Base-by-base conservation (phyloP, 2,113 vertebrate genomes). In the Oriolus oriolus region DNA sequence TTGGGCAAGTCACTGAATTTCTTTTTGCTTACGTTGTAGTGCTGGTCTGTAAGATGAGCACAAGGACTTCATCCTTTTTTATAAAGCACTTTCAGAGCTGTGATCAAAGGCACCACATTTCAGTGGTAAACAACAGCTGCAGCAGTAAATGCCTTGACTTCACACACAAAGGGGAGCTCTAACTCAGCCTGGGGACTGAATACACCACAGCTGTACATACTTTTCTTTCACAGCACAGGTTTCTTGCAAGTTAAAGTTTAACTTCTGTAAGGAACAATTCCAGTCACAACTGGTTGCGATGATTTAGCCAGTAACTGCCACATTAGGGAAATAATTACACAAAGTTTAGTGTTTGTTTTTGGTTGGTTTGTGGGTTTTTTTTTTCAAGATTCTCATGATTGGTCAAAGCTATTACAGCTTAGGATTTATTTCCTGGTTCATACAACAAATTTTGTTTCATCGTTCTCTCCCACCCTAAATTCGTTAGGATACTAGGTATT, bases 201-300 rank as follows among this genome's bases (percentile, higher is more conserved):
- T 53, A 31, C 7, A 4, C 41, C 14, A 59, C 90, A 94, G 89
- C 93, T 95, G 78, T 74, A 86, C 66, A 61, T 66, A 90, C 75
- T 94, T 83, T 42, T 54, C 65, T 93, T 95, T 89, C 82, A 96
- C 65, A 89, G 81, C 82, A 54, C 54, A 44, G 49, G 82, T 92
- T 94, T 76, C 88, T 76, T 14, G 13, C 79, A 87, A 92, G 93
- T 96, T 96, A 95, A 96, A 89, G 0, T 95, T 95, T 95, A 96
- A 95, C 95, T 84, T 88, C 11, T 37, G 31, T 71, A 44, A 57
- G 81, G 75, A 90, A 49, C 54, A 54, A 61, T 89, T 93, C 86
- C 84, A 95, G 4, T 87, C 75, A 84, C 69, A 84, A 74, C 64
- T 87, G 68, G 24, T 73, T 90, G 44, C 79, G 68, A 47, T 66